Evolutionary conservation across 2,888 invertebrate species (phyloP), one percentile per base, ranked within the genome.

Genomic region (Crossocerus cetratus): DNA sequence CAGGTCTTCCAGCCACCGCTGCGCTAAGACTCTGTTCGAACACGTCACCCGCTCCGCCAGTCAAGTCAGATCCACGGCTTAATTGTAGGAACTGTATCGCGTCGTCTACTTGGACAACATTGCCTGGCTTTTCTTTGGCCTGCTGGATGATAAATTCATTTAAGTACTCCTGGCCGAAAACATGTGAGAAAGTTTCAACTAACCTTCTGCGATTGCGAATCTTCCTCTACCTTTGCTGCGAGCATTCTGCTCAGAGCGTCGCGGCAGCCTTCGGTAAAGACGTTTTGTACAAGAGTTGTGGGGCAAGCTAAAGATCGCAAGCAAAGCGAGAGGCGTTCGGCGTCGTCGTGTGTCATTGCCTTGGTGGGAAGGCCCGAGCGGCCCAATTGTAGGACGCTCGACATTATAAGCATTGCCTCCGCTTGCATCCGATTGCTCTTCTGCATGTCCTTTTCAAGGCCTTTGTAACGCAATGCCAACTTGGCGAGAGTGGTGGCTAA

Each of bases 311-410:
- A 91, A 0, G 95, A 95, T 74, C 94, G 93, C 80, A 98, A 91
- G 86, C 97, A 97, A 80, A 96, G 92, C 61, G 96, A 94, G 69
- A 98, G 94, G 87, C 98, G 95, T 89, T 99, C 98, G 44, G 94
- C 92, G 91, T 99, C 98, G 89, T 99, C 99, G 83, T 98, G 97
- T n/a, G 98, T 99, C 82, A 99, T 96, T 0, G 95, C 94, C 90
- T 95, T 95, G 0, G 91, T 89, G 3, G 94, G 93, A 60, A 94
- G 90, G 58, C 93, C 93, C 85, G 88, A 84, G 80, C 87, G 86
- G 75, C 98, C 98, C 72, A 97, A 91, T 88, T 97, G 96, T 65
- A 99, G 92, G 78, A 99, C 94, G 13, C 95, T 94, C 3, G 98
- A 94, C 92, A 97, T 94, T 5, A 98, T 94, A 21, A 97, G 93